phyloP scores from a whole-genome alignment of 2,888 invertebrate species.

The Tachina lurida region DNA sequence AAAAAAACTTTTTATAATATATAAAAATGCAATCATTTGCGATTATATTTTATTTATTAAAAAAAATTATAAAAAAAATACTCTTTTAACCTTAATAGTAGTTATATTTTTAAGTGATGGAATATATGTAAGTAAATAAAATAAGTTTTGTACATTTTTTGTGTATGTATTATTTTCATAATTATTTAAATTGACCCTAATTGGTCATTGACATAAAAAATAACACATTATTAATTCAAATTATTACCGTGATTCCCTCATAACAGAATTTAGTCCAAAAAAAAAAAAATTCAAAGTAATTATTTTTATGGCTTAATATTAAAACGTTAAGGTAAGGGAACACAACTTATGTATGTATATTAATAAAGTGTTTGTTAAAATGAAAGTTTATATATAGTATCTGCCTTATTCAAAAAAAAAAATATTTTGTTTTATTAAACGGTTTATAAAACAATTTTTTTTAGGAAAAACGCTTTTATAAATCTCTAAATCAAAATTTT shows the following conservation, averaged over 20 bases:
- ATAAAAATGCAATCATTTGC: conserved; percentile 22
- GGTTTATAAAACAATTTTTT: too few species aligned
- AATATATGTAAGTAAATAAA: conserved; percentile 62
- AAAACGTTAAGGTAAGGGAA: conserved; percentile 16
- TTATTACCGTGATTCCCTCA: not conserved
- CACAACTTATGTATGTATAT: not conserved
- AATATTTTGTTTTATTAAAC: too few species aligned
- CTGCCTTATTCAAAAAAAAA: too few species aligned
- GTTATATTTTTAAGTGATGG: conserved; percentile 42
- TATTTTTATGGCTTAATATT: too few species aligned
- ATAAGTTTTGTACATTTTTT: conserved; percentile 60
- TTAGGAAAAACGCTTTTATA: too few species aligned
- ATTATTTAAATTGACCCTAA: conserved; percentile 12
- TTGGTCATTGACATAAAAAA: conserved; percentile 25
- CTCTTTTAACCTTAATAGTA: conserved; percentile 51
- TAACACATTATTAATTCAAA: not conserved
- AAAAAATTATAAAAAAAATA: conserved; percentile 56
- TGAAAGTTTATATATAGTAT: not conserved
- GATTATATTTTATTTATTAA: conserved; percentile 54
- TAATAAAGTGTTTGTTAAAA: conserved; percentile 10
- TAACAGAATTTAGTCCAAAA: not conserved
- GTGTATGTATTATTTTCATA: conserved; percentile 15
- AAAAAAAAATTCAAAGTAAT: not conserved
- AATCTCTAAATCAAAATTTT: too few species aligned
- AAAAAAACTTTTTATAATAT: not conserved